Evolutionary conservation across 2,113 vertebrate genomes (phyloP), one percentile per base, ranked within the genome.

Genomic region (Labrus mixtus): DNA sequence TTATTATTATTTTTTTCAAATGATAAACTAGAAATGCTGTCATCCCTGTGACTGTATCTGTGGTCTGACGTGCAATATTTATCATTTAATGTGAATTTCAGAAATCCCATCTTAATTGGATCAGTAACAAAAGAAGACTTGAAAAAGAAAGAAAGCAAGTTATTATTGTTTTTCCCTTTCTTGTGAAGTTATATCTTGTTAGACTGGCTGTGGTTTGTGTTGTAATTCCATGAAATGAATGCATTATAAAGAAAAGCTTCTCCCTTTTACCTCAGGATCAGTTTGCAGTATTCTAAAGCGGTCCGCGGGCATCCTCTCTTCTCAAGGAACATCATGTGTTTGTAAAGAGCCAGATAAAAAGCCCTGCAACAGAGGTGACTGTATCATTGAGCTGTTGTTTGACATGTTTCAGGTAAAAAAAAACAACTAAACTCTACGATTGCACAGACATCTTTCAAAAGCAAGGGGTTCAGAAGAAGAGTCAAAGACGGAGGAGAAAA

Each of bases 251-350:
- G 12, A 48, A n/a, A 0, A 43, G 22, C 4, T 29, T 65, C 45
- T 58, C 2, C 25, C 36, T 63, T 50, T 60, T 79, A 99, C 98
- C 98, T 98, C 48, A 99, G 89, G 63, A 99, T 96, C 23, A 99
- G 95, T 88, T 97, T 99, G 93, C 97, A 98, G 94, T 96, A 98
- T 85, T 99, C 98, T 84, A 99, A 90, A 2, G 98, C 97, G 0
- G 98, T 99, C 22, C 98, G 94, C 3, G 96, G 97, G 79, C 98
- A 99, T 22, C 98, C 98, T 72, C 98, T 95, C 88, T 96, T 99
- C 93, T 99, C 98, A 81, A 99, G 91, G 72, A 98, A 98, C 89
- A 95, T 94, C 95, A 98, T 95, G 89, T 99, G 98, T 90, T 99
- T 99, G 87, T 97, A 99, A 57, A 99, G 94, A 71, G 96, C 94